Evolutionary conservation across 2,797 vertebrate genomes (phyloP).

Genomic region (Botia kubotai): DNA sequence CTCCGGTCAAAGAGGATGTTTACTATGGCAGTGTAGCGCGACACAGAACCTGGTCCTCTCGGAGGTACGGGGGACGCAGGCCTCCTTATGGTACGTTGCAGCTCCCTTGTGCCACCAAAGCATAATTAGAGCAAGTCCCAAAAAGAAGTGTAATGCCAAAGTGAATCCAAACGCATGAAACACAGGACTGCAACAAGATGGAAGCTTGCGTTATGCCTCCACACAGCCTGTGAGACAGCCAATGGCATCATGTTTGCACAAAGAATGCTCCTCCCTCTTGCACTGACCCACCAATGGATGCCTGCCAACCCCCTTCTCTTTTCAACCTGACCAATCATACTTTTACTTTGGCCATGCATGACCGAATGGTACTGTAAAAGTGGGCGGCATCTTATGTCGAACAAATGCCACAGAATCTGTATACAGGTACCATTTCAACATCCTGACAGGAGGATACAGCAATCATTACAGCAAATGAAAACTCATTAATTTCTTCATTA

Average conservation of each 20-base stretch:
- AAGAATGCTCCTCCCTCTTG: constrained; percentile 62
- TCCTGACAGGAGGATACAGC: constrained; percentile 8
- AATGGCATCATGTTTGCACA: constrained; percentile 63
- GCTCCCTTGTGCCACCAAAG: constrained; percentile 52
- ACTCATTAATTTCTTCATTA: too few relatives aligned
- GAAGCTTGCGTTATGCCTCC: constrained; percentile 58
- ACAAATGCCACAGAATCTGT: constrained; percentile 30
- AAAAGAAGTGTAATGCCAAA: constrained; percentile 26
- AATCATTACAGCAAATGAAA: not conserved
- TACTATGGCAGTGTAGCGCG: constrained; percentile 86
- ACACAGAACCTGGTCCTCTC: constrained; percentile 81
- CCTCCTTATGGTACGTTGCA: constrained; percentile 82
- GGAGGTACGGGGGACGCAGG: constrained; percentile 80
- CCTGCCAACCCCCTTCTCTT: constrained; percentile 60
- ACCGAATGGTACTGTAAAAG: constrained; percentile 51
- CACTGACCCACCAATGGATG: constrained; percentile 70
- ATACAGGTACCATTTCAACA: not conserved
- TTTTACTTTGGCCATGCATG: constrained; percentile 71
- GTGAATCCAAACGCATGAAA: constrained; percentile 72
- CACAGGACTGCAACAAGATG: constrained; percentile 75
- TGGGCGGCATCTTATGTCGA: constrained; percentile 40
- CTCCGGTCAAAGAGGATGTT: constrained; percentile 84
- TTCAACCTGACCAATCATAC: constrained; percentile 64
- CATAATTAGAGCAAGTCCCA: constrained; percentile 46
- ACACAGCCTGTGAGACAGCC: constrained; percentile 65